Base-by-base conservation (phyloP, 2,888 invertebrate species). In the Epinotia brunnichana region DNA sequence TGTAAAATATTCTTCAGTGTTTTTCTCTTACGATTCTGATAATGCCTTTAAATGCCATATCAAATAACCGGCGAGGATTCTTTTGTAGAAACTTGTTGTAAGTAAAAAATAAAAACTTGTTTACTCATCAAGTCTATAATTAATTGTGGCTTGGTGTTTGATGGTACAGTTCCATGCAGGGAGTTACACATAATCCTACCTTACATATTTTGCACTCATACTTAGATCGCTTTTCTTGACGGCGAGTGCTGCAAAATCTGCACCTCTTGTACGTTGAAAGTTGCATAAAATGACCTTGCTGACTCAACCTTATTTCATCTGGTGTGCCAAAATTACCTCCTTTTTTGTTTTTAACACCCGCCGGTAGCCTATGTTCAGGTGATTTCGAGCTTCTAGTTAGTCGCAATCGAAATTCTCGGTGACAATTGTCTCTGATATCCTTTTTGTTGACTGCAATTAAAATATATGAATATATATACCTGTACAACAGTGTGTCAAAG, bases 101-200 rank as follows among this genome's bases (percentile, higher is more conserved):
- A n/a, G n/a, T n/a, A n/a, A n/a, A n/a, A n/a, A n/a, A n/a, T n/a
- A n/a, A n/a, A 24, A 24, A 24, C 21, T 2, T 24, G 2, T 24
- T 24, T 24, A 24, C 21, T 24, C 21, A 24, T 24, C 21, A 24
- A 24, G 5, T 29, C 5, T 29, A 29, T 35, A 66, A 44, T 51
- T 72, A 75, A 56, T 56, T 9, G 24, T 21, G 13, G 54, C 19
- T 56, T 56, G 54, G 21, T 54, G 21, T 24, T 24, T 7, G 1
- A 56, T 60, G 60, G 21, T 60, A 60, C 13, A 60, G 60, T 41
- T 60, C 60, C 60, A 60, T 60, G 60, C 60, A 60, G 60, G 60
- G 41, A 17, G 9, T 39, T 21, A n/a, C 41, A 10, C 59, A 60
- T 19, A 39, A 60, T 41, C 19, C 17, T 11, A 60, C 41, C 19